These are phyloP conservation scores for Catocala fraxini DNA, from an alignment of 2,888 invertebrate species.

Conservation along the genomic window DNA sequence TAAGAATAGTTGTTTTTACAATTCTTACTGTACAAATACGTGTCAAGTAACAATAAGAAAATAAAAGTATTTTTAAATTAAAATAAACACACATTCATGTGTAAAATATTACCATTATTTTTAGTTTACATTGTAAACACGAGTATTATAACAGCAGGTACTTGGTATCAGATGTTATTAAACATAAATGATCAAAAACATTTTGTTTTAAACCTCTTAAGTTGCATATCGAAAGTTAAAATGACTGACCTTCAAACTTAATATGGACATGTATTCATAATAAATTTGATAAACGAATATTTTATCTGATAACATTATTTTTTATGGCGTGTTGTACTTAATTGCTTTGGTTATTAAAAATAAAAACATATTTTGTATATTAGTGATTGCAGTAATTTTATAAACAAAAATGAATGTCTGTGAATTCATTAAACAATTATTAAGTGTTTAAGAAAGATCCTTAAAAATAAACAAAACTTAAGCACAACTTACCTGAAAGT, in stretches of 20 bases:
- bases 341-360: slow-evolving; percentile 16
- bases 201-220: slow-evolving; percentile 1
- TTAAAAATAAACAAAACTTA: too few species aligned
- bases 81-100: background rate
- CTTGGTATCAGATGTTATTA: slow-evolving; percentile 4
- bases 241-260: slow-evolving; percentile 36
- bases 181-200: background rate
- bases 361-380: too few species aligned
- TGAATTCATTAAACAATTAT: too few species aligned
- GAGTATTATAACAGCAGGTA: background rate
- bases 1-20: too few species aligned
- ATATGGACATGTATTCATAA: slow-evolving; percentile 30
- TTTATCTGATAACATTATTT: slow-evolving; percentile 40
- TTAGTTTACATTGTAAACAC: background rate
- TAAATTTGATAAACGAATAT: slow-evolving; percentile 42
- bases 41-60: background rate
- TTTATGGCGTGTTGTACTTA: slow-evolving; percentile 15
- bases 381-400: too few species aligned
- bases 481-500: slow-evolving; percentile 54
- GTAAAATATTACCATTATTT: background rate
- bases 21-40: background rate
- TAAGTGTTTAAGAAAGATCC: too few species aligned
- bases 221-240: slow-evolving; percentile 14
- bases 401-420: too few species aligned
- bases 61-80: background rate